Conservation (phyloP, 2,113 vertebrate species). For the Notechis scutatus region DNA sequence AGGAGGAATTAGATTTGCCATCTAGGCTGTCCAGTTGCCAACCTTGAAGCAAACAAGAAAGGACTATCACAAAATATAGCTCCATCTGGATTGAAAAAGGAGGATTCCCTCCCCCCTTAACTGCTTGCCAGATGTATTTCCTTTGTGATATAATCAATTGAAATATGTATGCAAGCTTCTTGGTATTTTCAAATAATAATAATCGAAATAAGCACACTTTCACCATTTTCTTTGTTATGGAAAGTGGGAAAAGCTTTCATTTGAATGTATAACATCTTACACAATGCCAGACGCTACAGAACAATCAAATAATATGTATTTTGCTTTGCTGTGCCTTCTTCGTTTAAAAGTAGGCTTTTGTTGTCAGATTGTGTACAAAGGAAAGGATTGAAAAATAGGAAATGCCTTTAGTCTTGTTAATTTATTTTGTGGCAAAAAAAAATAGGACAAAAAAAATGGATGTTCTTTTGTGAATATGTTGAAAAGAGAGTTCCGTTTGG, state of each 20-base stretch:
- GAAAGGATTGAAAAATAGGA: conserved; percentile 49
- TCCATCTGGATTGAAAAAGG: not conserved
- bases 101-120: conserved; percentile 49
- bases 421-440: not conserved
- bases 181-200: conserved; percentile 60
- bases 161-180: conserved; percentile 56
- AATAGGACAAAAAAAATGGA: not conserved
- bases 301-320: conserved; percentile 42
- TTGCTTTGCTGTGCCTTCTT: conserved; percentile 41
- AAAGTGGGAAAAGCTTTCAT: conserved; percentile 57
- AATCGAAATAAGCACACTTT: conserved; percentile 65
- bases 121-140: conserved; percentile 62
- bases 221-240: conserved; percentile 58
- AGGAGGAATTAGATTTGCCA: not conserved
- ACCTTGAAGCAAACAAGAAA: not conserved
- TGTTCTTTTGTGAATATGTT: conserved; percentile 30
- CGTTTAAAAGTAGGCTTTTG: conserved; percentile 56
- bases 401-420: conserved; percentile 28
- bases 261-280: conserved; percentile 56
- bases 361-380: conserved; percentile 51
- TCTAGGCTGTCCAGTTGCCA: not conserved
- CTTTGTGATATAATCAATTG: conserved; percentile 63
- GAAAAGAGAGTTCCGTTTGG: conserved; percentile 31
- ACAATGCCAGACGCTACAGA: conserved; percentile 49
- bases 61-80: not conserved